Percentiles rank a stretch among this genome's conserved stretches.
Conservation (phyloP, 2,797 vertebrate genomes). For the Semaprochilodus insignis region DNA sequence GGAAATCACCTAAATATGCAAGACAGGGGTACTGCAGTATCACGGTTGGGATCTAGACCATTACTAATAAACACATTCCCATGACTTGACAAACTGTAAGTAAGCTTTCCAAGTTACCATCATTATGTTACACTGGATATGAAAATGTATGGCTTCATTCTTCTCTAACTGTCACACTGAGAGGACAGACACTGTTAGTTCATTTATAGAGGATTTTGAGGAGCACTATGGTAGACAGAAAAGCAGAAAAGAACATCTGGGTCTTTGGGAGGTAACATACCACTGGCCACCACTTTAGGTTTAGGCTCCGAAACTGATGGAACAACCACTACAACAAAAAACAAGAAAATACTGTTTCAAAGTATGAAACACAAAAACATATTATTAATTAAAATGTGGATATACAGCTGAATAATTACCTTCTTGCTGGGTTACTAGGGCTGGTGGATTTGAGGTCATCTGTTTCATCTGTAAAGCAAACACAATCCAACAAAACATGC, state of each 20-base stretch:
- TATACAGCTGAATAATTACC: conserved; percentile 62
- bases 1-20: too few relatives aligned
- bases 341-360: background rate
- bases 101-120: too few relatives aligned
- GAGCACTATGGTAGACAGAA: background rate
- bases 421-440: conserved; percentile 69
- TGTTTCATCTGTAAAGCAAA: conserved; percentile 67
- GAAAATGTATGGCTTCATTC: background rate
- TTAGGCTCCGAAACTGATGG: conserved; percentile 66
- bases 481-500: background rate
- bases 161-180: background rate
- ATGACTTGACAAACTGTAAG: too few relatives aligned
- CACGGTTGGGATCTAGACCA: too few relatives aligned
- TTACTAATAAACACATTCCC: too few relatives aligned
- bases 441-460: conserved; percentile 63
- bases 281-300: conserved; percentile 67
- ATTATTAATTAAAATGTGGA: background rate
- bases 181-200: background rate
- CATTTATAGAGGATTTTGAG: background rate
- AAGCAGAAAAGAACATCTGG: background rate
- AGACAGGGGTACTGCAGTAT: too few relatives aligned
- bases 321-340: conserved; percentile 63
- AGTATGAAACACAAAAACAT: background rate
- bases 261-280: conserved; percentile 65
- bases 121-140: background rate